Evolutionary conservation across 2,113 vertebrate species (phyloP).

Genomic region (Larimichthys crocea): DNA sequence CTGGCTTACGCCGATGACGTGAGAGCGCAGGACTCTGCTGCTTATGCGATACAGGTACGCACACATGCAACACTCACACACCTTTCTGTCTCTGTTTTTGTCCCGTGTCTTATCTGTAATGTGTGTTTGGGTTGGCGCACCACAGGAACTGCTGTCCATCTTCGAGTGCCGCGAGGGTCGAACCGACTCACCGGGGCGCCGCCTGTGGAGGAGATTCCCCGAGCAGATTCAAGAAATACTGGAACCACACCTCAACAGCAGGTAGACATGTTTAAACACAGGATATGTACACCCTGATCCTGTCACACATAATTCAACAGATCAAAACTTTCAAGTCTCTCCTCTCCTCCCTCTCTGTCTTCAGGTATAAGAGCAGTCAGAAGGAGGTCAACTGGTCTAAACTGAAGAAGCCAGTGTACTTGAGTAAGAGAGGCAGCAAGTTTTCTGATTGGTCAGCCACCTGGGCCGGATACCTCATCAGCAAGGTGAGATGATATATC

Average conservation of each 20-base stretch:
- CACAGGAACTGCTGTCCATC: constrained; percentile 93
- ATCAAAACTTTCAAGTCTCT: not conserved
- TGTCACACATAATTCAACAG: not conserved
- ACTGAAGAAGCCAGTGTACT: constrained; percentile 96
- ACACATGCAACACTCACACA: not conserved
- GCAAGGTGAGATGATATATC: constrained; percentile 86
- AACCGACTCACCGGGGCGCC: constrained; percentile 87
- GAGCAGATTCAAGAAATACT: constrained; percentile 97
- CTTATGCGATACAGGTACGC: constrained; percentile 95
- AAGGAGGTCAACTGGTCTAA: constrained; percentile 95
- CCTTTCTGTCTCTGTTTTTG: not conserved
- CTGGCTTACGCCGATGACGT: constrained; percentile 97
- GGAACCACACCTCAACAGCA: constrained; percentile 96
- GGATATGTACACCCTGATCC: too few species aligned
- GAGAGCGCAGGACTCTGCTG: constrained; percentile 96
- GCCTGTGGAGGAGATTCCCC: constrained; percentile 96
- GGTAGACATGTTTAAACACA: constrained; percentile 78
- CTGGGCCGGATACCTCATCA: constrained; percentile 97
- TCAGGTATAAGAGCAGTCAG: constrained; percentile 97
- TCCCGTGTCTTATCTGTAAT: not conserved
- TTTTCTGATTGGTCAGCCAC: constrained; percentile 98
- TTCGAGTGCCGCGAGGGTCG: constrained; percentile 93
- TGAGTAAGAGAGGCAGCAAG: constrained; percentile 92
- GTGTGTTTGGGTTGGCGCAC: not conserved
- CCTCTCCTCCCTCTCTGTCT: not conserved